phyloP scores from a whole-genome alignment of 2,888 invertebrate genomes.

The Rhimphoctona megacephalus region DNA sequence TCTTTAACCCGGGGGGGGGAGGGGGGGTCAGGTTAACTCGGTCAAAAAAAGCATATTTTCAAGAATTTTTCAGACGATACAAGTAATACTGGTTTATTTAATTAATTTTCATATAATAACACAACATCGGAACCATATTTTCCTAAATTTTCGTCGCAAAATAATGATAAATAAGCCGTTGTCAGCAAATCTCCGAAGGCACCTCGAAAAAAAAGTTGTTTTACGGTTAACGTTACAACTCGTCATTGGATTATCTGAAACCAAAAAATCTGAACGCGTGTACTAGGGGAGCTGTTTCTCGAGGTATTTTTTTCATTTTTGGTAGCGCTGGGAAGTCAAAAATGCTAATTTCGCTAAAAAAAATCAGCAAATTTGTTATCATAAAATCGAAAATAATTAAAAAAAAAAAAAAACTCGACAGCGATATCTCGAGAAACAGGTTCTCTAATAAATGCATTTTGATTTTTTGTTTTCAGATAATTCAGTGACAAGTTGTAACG shows the following conservation, averaged over 20 bases:
- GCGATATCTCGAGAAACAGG: no score
- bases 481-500: conserved; percentile 33
- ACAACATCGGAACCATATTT: background rate
- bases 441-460: background rate
- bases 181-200: conserved; percentile 40
- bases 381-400: no score
- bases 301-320: no score
- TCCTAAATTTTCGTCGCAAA: background rate
- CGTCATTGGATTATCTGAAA: conserved; percentile 24
- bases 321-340: no score
- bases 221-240: conserved; percentile 29
- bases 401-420: no score
- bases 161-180: conserved; percentile 11
- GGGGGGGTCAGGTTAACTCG: no score
- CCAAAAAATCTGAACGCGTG: conserved; percentile 9
- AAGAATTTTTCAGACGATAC: no score
- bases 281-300: no score
- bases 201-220: conserved; percentile 31
- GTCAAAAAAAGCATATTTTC: no score
- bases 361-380: no score
- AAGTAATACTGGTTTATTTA: background rate
- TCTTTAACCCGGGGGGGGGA: no score
- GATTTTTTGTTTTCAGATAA: conserved; percentile 21
- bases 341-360: no score
- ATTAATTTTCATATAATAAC: background rate